Evolutionary conservation across 2,888 invertebrate species (phyloP), one percentile per base, ranked within the genome.

Genomic region (Crossocerus cetratus): DNA sequence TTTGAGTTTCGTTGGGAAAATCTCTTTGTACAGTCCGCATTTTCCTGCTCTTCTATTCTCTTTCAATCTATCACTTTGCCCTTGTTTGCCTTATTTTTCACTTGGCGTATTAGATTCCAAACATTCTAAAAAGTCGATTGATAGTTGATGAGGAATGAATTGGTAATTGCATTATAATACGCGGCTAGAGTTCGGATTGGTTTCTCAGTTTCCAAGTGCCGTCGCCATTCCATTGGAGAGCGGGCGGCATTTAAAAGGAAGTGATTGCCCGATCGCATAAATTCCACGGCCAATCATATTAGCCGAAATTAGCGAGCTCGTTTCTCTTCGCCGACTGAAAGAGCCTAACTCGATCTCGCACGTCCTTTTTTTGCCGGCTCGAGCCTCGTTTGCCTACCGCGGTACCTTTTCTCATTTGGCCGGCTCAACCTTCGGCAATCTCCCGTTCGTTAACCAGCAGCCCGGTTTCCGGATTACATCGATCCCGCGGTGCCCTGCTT

Each of bases 201-300:
- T 32, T 32, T 32, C 32, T 32, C 32, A 32, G 32, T 32, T 32
- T 32, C 32, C 8, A 1, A 32, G 32, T 8, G 8, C 32, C 11
- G 5, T 32, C 11, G 8, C 32, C 3, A 32, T 32, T 32, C 32
- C 8, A 32, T 11, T 32, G 0, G 8, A 32, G 32, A 32, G 32
- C 32, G 2, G 8, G 32, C 32, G 8, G 32, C 11, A 32, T 32
- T 32, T 32, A 32, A 32, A 11, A 32, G 32, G 32, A 32, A 32
- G 8, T 11, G 32, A 32, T 32, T 32, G 32, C 69, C 44, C 64
- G 66, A 69, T 45, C 62, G 23, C 67, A 69, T 44, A 55, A 80
- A 67, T 69, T 68, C 57, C 58, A 8, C 11, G 68, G 53, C 57
- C 70, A 77, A 79, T 75, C 60, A 58, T 59, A 57, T 80, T 77